Evolutionary conservation across 2,888 invertebrate genomes (phyloP).

Genomic region (Steinernema hermaphroditum): DNA sequence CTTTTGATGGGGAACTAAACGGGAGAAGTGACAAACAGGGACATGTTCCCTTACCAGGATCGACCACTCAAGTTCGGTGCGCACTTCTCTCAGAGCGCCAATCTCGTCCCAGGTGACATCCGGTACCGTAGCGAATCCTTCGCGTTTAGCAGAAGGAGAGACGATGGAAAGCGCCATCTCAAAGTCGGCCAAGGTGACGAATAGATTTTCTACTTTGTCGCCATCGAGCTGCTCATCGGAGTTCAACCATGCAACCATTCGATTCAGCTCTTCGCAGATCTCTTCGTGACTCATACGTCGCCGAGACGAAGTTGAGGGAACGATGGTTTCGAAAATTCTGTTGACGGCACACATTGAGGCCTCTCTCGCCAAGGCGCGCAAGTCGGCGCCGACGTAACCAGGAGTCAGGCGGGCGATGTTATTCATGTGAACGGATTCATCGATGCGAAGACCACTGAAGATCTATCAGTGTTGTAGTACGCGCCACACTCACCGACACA

Average conservation of each 20-base stretch:
- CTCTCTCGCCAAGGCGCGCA: constrained; percentile 74
- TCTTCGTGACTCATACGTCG: constrained; percentile 36
- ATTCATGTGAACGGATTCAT: constrained; percentile 75
- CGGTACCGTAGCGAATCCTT: constrained; percentile 95
- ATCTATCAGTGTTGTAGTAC: no score
- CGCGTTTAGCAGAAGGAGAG: constrained; percentile 76
- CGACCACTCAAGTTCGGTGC: constrained; percentile 85
- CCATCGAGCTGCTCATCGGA: constrained; percentile 49
- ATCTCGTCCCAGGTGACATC: constrained; percentile 96
- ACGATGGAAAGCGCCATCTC: constrained; percentile 50
- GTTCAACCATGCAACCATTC: constrained; percentile 55
- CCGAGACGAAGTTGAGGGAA: constrained; percentile 36
- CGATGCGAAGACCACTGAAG: constrained; percentile 75
- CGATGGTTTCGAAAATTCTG: constrained; percentile 54
- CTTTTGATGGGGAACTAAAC: constrained; percentile 83
- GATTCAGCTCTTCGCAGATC: constrained; percentile 50
- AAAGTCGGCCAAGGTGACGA: constrained; percentile 50
- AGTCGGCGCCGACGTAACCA: constrained; percentile 88
- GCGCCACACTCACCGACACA: constrained; percentile 53
- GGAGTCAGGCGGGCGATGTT: constrained; percentile 83
- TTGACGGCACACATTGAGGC: constrained; percentile 86
- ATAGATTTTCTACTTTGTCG: constrained; percentile 40
- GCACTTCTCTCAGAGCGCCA: constrained; percentile 84
- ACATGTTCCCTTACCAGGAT: constrained; percentile 73
- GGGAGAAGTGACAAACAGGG: background rate